Base-by-base conservation (phyloP, 2,797 vertebrate species). In the Pipistrellus nathusii region DNA sequence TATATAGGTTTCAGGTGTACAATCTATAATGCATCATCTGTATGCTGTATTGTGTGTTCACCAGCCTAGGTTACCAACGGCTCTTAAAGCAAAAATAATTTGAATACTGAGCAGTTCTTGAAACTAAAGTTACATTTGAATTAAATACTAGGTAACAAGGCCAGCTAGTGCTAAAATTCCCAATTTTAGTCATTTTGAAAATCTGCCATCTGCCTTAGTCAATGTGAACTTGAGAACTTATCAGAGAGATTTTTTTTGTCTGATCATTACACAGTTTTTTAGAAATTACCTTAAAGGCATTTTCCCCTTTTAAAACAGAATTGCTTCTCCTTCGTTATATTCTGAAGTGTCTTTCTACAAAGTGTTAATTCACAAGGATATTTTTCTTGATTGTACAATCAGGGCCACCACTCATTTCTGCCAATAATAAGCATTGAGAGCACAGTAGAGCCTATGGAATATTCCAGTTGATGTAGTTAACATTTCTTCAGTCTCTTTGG, bases 121-220 rank as follows among this genome's bases (percentile, higher is more conserved):
- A 55, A 92, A 91, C n/a, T 55, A 0, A 88, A 55, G n/a, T 92
- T 81, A 62, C 35, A 41, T 85, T 95, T 88, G 57, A 93, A 93
- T 92, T 44, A 93, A 90, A 69, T 85, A 55, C 53, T 93, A 93
- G 86, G 44, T 68, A 59, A 91, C 96, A 97, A 96, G 96, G 96
- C 96, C 96, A 97, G 97, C 95, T 98, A 97, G 96, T 97, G 97
- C 97, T 90, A 90, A 96, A 96, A 94, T 90, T 93, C 88, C 23
- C 59, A 78, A 46, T 95, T 93, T 69, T 76, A 82, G 38, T 73
- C 10, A 88, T 83, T 76, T 88, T 94, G 41, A 80, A 96, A 84
- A 59, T 89, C n/a, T 72, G 6, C 0, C 88, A 46, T 14, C 62
- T 88, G 2, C 69, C 80, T 94, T 89, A 66, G 59, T 90, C 77